Percentiles rank a stretch among this genome's conserved stretches.
Evolutionary conservation across 2,113 vertebrate genomes (phyloP).

Genomic region (Prunella himalayana): DNA sequence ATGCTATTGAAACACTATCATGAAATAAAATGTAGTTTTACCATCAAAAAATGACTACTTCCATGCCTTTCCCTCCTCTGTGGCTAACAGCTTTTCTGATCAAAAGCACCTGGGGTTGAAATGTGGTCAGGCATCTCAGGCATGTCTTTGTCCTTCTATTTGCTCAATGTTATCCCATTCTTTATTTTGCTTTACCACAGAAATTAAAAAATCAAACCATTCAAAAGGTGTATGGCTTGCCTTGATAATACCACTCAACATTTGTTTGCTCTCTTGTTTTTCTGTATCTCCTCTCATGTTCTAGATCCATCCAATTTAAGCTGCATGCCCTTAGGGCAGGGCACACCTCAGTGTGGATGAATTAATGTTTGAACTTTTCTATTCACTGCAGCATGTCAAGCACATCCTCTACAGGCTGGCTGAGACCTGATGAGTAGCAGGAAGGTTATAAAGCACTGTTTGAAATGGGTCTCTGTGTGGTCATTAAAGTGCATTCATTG

Average conservation of each 20-base stretch:
- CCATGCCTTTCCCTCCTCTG: not conserved
- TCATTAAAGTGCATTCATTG: constrained; percentile 5
- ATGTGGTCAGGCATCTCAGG: not conserved
- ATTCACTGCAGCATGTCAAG: constrained; percentile 1
- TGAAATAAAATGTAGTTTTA: not conserved
- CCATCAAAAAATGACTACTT: not conserved
- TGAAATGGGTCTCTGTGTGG: constrained; percentile 21
- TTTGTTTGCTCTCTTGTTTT: not conserved
- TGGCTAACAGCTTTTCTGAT: not conserved
- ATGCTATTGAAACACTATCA: not conserved
- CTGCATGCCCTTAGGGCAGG: not conserved
- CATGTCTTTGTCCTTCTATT: not conserved
- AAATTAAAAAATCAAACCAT: not conserved
- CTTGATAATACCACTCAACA: not conserved
- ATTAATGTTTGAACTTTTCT: constrained; percentile 22
- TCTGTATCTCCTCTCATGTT: not conserved
- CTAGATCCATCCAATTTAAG: not conserved
- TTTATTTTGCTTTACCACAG: not conserved
- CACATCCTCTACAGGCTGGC: not conserved
- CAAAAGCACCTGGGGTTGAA: not conserved
- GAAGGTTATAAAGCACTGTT: constrained; percentile 10
- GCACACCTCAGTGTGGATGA: not conserved
- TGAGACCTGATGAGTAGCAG: not conserved
- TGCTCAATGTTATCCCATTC: not conserved
- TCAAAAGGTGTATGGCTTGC: not conserved